phyloP scores from a whole-genome alignment of 2,888 invertebrate genomes.

The Apotomis betuletana region DNA sequence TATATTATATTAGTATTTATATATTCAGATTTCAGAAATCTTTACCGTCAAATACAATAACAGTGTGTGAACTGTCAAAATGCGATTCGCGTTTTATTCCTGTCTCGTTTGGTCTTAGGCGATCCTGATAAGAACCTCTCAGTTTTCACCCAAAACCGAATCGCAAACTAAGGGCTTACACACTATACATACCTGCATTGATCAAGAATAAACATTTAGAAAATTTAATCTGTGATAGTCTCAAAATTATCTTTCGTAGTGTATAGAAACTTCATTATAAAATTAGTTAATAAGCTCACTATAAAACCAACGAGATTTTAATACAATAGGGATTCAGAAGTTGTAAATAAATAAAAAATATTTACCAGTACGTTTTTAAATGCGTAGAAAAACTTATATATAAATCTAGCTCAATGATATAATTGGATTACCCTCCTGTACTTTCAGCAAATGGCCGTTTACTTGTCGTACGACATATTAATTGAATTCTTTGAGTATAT shows the following conservation, averaged over 20 bases:
- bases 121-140: no score
- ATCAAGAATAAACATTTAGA: constrained; percentile 24
- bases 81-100: no score
- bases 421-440: constrained; percentile 4
- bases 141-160: no score
- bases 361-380: neutral
- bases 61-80: no score
- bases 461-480: neutral
- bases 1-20: constrained; percentile 13
- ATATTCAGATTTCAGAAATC: constrained; percentile 32
- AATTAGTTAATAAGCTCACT: constrained; percentile 25
- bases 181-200: neutral
- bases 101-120: no score
- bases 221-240: constrained; percentile 11
- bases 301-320: constrained; percentile 13
- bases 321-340: constrained; percentile 5
- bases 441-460: neutral
- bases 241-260: constrained; percentile 4
- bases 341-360: constrained; percentile 28
- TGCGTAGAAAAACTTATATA: constrained; percentile 12
- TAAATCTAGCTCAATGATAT: constrained; percentile 6
- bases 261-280: constrained; percentile 15
- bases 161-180: no score
- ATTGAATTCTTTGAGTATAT: neutral
- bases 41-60: neutral